Evolutionary conservation across 2,797 vertebrate species (phyloP).

Genomic region (Danionella dracula): DNA sequence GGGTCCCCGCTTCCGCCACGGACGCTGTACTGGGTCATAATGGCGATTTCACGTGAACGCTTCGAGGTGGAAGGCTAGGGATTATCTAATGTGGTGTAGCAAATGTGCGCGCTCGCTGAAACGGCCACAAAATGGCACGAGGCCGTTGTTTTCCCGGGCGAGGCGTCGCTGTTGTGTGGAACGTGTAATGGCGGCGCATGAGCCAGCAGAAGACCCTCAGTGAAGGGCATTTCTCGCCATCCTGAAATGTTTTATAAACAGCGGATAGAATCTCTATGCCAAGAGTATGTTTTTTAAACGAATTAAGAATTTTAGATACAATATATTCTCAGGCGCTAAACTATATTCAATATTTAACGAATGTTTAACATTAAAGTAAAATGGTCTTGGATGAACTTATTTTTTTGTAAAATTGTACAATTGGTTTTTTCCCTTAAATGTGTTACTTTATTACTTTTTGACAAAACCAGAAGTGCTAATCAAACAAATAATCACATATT

Average conservation of each 20-base stretch:
- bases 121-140: slow-evolving; percentile 37
- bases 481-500: too few relatives aligned
- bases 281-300: too few relatives aligned
- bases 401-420: too few relatives aligned
- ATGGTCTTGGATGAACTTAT: too few relatives aligned
- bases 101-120: not conserved
- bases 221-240: slow-evolving; percentile 16
- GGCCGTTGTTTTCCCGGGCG: slow-evolving; percentile 61
- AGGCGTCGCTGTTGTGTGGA: slow-evolving; percentile 63
- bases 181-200: slow-evolving; percentile 69
- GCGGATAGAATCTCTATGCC: not conserved
- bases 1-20: slow-evolving; percentile 67
- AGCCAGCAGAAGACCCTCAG: slow-evolving; percentile 1
- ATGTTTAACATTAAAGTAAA: too few relatives aligned
- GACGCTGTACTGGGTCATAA: slow-evolving; percentile 32
- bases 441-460: too few relatives aligned
- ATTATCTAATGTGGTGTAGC: not conserved
- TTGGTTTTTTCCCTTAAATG: too few relatives aligned
- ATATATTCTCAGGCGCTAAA: too few relatives aligned
- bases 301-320: too few relatives aligned
- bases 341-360: too few relatives aligned
- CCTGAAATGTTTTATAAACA: not conserved
- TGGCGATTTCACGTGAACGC: slow-evolving; percentile 2
- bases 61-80: not conserved
- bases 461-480: too few relatives aligned